Evolutionary conservation across 2,797 vertebrate species (phyloP).

Genomic region (Craterocephalus amniculus): DNA sequence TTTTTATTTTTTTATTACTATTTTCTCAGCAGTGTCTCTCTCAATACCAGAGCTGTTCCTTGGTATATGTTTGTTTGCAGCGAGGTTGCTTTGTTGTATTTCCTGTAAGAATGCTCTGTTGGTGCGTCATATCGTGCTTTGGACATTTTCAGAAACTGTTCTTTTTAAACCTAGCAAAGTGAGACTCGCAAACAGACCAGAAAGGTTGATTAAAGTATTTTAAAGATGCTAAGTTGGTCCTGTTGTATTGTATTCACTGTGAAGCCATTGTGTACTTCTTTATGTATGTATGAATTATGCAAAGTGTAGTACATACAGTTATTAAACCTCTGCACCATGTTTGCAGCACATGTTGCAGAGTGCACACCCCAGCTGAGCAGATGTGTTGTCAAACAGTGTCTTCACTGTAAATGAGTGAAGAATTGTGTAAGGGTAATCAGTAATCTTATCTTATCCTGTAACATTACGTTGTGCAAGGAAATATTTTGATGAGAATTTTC

Average conservation of each 20-base stretch:
- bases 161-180: constrained; percentile 22
- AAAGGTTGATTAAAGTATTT: no score
- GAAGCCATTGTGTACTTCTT: no score
- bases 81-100: constrained; percentile 38
- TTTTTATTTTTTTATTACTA: constrained; percentile 22
- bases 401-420: background rate
- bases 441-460: no score
- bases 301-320: no score
- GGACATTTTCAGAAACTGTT: constrained; percentile 23
- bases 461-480: background rate
- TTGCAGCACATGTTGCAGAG: no score
- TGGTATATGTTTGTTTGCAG: constrained; percentile 37
- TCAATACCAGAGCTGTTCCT: background rate
- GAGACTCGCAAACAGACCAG: background rate
- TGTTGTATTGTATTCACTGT: no score
- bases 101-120: constrained; percentile 35
- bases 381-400: background rate
- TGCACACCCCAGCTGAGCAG: background rate
- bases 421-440: no score
- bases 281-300: no score
- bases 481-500: background rate
- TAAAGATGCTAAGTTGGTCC: no score
- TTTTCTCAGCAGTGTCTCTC: constrained; percentile 22
- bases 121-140: constrained; percentile 32
- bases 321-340: no score